Percentiles rank a stretch among this genome's conserved stretches.
phyloP scores from a whole-genome alignment of 2,888 invertebrate species.

The Chouioia cunea region DNA sequence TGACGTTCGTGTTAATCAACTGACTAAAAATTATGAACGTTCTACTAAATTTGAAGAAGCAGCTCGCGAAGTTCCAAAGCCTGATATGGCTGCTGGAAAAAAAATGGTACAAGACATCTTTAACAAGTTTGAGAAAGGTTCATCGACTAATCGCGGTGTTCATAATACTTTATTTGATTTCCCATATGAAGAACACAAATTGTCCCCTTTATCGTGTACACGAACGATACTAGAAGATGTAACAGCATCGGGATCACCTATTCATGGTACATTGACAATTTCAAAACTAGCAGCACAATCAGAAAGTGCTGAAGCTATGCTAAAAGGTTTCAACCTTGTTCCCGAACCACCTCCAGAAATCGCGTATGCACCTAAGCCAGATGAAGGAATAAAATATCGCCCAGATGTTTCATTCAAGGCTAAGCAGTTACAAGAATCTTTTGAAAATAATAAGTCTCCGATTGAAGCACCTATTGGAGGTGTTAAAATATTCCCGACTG shows the following conservation, averaged over 20 bases:
- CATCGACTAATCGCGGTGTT: slow-evolving; percentile 56
- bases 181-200: slow-evolving; percentile 63
- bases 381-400: slow-evolving; percentile 65
- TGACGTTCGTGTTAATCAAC: slow-evolving; percentile 63
- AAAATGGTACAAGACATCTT: slow-evolving; percentile 63
- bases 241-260: slow-evolving; percentile 60
- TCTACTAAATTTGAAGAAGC: slow-evolving; percentile 62
- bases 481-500: slow-evolving; percentile 70
- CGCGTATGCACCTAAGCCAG: slow-evolving; percentile 73
- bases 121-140: slow-evolving; percentile 60
- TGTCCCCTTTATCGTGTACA: slow-evolving; percentile 57
- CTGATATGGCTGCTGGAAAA: slow-evolving; percentile 56
- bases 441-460: slow-evolving; percentile 70
- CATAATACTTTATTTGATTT: slow-evolving; percentile 65
- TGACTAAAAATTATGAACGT: slow-evolving; percentile 65
- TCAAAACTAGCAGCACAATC: slow-evolving; percentile 62
- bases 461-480: slow-evolving; percentile 73
- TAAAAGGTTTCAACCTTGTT: slow-evolving; percentile 71
- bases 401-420: slow-evolving; percentile 74
- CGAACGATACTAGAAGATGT: slow-evolving; percentile 62
- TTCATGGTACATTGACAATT: slow-evolving; percentile 60
- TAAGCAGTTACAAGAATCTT: slow-evolving; percentile 73
- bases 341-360: slow-evolving; percentile 82
- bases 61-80: slow-evolving; percentile 43
- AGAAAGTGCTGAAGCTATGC: slow-evolving; percentile 62